Base-by-base conservation (phyloP, 2,888 invertebrate species). In the Erebia ligea region DNA sequence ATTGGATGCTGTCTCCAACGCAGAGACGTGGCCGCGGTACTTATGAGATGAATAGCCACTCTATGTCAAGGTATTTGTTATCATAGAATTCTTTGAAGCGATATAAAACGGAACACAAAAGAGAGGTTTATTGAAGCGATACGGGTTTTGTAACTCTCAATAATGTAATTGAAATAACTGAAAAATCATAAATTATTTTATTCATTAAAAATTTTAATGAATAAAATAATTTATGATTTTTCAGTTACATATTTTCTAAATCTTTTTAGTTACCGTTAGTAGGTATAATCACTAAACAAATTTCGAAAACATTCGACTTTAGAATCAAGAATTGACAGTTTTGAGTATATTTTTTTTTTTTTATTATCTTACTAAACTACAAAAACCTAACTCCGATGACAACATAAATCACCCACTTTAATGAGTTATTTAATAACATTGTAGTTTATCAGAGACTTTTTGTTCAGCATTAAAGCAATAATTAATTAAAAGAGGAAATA, bases 11-110 rank as follows among this genome's bases (percentile, higher is more conserved):
- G 68, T 70, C 67, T 69, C 66, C 64, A 25, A 67, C 57, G 62
- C 68, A 50, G 67, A 70, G 61, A 59, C 65, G 65, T 68, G 59
- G 61, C 69, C 67, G 69, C 67, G 70, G 71, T 75, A 72, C 68
- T 70, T 71, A 65, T 69, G 71, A 71, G 56, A 67, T 81, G 75
- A 80, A 82, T 81, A 77, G 76, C 71, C 74, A 75, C 75, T 81
- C 79, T 73, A 77, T 78, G 73, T 75, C 73, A 75, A 73, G 65
- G 67, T 71, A 75, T 70, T 71, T 75, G 72, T 72, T 73, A 72
- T 73, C 70, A 75, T 74, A 69, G 64, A 75, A 73, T 70, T 75
- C 67, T 73, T 73, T 58, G 62, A 63, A 69, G 67, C 67, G 45
- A 54, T 72, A 61, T 67, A 61, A 64, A 67, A 40, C 15, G 62